Base-by-base conservation (phyloP, 2,888 invertebrate species). In the Drosophila siamana region DNA sequence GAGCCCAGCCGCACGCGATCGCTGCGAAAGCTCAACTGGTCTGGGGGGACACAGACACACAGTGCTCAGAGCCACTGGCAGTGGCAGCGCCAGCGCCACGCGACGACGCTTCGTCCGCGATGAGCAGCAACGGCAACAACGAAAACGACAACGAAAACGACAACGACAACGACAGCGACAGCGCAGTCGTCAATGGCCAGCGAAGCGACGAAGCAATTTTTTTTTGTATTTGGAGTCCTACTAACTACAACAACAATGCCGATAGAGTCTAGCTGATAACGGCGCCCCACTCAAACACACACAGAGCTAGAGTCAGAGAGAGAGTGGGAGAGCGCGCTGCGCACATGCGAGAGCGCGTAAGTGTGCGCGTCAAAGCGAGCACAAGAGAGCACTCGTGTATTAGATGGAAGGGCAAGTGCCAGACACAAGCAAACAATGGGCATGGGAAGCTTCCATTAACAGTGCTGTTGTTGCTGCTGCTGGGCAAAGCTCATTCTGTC, bases 1-100 rank as follows among this genome's bases (percentile, higher is more conserved):
- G 65, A 81, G 81, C 87, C 75, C 87, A 88, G 87, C 87, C 86
- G 88, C 88, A 86, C 86, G 86, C 89, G 89, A 87, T 87, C 86
- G 80, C 88, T 82, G 80, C 86, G 73, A 87, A 85, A 89, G 80
- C 89, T 89, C 89, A 89, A 89, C 86, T 89, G 88, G 77, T 80
- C 78, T 60, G 57, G 67, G 73, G 59, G 77, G 63, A 76, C 72
- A 75, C 74, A 63, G 55, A 60, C 15, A 71, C 51, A 56, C 55
- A 44, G 47, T 43, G 69, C 19, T 44, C 74, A 69, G 60, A 75
- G 74, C 68, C 77, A 33, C 52, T 24, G 70, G 38, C 52, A 44
- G 19, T 24, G 62, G 36, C 62, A 60, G 51, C 72, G 72, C 40
- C 65, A 52, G 41, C 50, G 73, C 55, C 50, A 72, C 55, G 64